Base-by-base conservation (phyloP, 2,113 vertebrate species). In the Glareola pratincola region DNA sequence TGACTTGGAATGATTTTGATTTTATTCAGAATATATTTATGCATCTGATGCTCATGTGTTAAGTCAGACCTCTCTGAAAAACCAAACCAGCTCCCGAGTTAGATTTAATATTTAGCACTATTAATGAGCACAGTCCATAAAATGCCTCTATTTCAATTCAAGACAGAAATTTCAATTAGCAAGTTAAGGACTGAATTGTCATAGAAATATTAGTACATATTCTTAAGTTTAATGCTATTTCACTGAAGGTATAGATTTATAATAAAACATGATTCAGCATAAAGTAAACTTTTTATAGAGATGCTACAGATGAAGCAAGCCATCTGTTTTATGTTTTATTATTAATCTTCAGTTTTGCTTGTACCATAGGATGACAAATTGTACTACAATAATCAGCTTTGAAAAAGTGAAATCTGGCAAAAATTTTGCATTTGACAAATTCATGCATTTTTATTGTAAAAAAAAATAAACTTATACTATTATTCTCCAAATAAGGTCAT, bases 141-240 rank as follows among this genome's bases (percentile, higher is more conserved):
- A 93, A 94, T 90, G 71, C 24, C 26, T 69, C 36, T 56, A 85
- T 93, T 96, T 88, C 71, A 76, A 93, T 94, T 94, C 82, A 77
- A 81, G 62, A 45, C 19, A 86, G 90, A 69, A 91, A 88, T 74
- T 83, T 80, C 82, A 92, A 75, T 93, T 92, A 92, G 76, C 67
- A 86, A 86, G 63, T 54, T 67, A 85, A 93, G 78, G 75, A 93
- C 39, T 74, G 67, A 92, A 88, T 92, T 85, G 43, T n/a, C 48
- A 92, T 26, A 15, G 7, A 90, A 93, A 77, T 94, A 96, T 93
- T 85, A 96, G 39, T 29, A 45, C 23, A 27, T 34, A 50, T 76
- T 74, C 32, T 74, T 50, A 86, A 50, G 59, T 85, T 76, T 85
- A 90, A 90, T 79, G 50, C 10, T 88, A 27, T 90, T 90, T 94